Evolutionary conservation across 2,113 vertebrate genomes (phyloP), one percentile per base, ranked within the genome.

Genomic region (Atlantisia rogersi): DNA sequence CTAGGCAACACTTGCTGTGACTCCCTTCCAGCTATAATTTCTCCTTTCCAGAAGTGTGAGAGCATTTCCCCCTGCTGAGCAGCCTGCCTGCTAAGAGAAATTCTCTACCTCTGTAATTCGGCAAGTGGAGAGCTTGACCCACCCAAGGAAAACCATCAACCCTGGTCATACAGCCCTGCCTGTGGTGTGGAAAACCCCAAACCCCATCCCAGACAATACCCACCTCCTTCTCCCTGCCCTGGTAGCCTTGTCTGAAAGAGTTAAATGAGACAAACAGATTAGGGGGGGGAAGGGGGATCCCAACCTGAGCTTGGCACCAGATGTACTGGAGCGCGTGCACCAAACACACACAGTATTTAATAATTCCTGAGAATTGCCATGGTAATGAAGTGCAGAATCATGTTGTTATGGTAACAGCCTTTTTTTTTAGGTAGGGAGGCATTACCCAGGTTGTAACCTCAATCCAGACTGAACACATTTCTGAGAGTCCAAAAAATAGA

Each of bases 351-450:
- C 53, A 59, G 74, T 91, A 89, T 97, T 96, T 95, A 95, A 94
- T 97, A 96, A 96, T 94, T 92, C 77, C 94, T 94, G 83, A 79
- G 92, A 87, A 95, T 96, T 7, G 25, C 96, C 96, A 97, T 97
- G 95, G 95, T 94, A 96, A 97, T 95, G 91, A 96, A 91, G 78
- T 14, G 9, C 67, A 69, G 90, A 97, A 77, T 87, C 70, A 73
- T 42, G 96, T 97, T 94, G 96, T 52, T 94, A 96, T 96, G 91
- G 96, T 13, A 94, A 96, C 96, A 79, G 58, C 20, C 13, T 71
- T 63, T 62, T 89, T 92, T 86, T 94, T 88, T 55, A 94, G 81
- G 69, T 83, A 94, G 62, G n/a, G 81, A 94, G 62, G 74, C 90
- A 94, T 95, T 92, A 84, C 86, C 92, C 10, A 11, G 95, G 92